Base-by-base conservation (phyloP, 2,888 invertebrate species). In the Disparrhopalites patrizii region DNA sequence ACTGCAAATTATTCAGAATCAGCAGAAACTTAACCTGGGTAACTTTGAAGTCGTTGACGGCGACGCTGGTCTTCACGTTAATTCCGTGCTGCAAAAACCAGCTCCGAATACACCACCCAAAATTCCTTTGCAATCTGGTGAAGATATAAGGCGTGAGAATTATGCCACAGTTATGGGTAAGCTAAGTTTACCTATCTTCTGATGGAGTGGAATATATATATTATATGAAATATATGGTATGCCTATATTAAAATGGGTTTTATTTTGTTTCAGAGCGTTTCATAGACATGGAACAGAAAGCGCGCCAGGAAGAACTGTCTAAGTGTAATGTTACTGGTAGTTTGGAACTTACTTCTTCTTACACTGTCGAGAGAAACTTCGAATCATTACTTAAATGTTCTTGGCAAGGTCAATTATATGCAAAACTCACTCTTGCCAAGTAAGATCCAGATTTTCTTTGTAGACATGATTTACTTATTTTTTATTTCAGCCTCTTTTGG, bases 351-450 rank as follows among this genome's bases (percentile, higher is more conserved):
- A 61, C 61, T 27, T 50, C 55, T 18, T 55, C 38, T 13, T 52
- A 58, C 30, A 52, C 54, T 1, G 36, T 62, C 15, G 52, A 62
- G 18, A 13, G 54, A 13, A 40, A 54, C 20, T 62, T 52, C 43
- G 40, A 62, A 20, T 62, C 62, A 3, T 38, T 66, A 57, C 52
- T 61, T 23, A 67, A 67, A 55, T 66, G 62, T 36, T 51, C 61
- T 23, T 68, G 57, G 57, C 47, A 56, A 2, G 69, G 68, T n/a
- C 60, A 65, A 20, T 27, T 72, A 10, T 72, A 68, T 58, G 71
- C 68, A 4, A 68, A 67, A 33, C 50, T 72, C n/a, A 68, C 69
- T 36, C 63, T 68, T 47, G 58, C 56, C 23, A 68, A 63, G 69
- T 69, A n/a, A 55, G 57, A n/a, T n/a, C n/a, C n/a, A n/a, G n/a